These are phyloP conservation scores for Centrocercus urophasianus DNA, from an alignment of 2,113 vertebrate genomes.

Conservation along the genomic window DNA sequence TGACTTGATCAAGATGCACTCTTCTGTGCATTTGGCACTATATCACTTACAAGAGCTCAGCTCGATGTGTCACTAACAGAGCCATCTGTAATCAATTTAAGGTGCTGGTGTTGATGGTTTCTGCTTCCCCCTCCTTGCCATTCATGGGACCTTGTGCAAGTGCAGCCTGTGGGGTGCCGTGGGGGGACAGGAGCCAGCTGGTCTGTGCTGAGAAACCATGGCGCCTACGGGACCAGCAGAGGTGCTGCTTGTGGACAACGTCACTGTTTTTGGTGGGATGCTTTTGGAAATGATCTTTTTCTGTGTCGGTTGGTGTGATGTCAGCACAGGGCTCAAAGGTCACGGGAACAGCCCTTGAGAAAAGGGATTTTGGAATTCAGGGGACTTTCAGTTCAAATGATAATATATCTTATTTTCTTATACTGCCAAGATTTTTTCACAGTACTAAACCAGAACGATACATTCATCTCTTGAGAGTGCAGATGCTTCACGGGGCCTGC, in stretches of 20 bases:
- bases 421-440: neutral
- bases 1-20: constrained; percentile 47
- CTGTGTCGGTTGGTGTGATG: neutral
- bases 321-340: neutral
- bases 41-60: constrained; percentile 21
- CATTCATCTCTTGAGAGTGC: constrained; percentile 3
- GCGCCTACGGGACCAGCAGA: neutral
- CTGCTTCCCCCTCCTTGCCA: neutral
- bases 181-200: neutral
- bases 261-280: neutral
- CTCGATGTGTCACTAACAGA: constrained; percentile 15
- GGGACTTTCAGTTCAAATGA: neutral
- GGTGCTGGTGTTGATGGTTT: neutral
- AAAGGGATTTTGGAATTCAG: neutral
- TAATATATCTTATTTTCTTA: neutral
- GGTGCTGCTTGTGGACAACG: neutral
- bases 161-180: neutral
- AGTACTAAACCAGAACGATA: constrained; percentile 3
- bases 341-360: neutral
- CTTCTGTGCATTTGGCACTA: constrained; percentile 10
- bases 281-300: neutral
- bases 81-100: neutral
- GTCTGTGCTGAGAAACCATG: neutral
- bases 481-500: neutral
- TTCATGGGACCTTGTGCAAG: neutral